Base-by-base conservation (phyloP, 2,888 invertebrate species). In the Crematogaster levior region DNA sequence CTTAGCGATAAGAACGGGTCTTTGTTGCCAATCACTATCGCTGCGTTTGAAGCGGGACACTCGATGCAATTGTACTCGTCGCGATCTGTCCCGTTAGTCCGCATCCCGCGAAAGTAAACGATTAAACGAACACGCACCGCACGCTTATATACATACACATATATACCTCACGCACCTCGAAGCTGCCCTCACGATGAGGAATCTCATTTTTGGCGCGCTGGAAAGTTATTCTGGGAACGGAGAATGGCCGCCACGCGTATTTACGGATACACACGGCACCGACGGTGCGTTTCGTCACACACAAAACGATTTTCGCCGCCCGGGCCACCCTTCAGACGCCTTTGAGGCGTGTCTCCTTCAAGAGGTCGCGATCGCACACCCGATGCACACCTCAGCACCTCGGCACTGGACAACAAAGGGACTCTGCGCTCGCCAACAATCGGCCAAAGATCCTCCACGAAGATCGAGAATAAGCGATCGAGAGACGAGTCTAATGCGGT, bases 281-380 rank as follows among this genome's bases (percentile, higher is more conserved):
- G 72, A 56, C 63, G 84, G 81, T 80, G 58, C 89, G 90, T 92
- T 92, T 93, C 92, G 91, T 93, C 92, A 92, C 92, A 92, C 92
- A 43, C 77, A 90, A 92, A 90, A 91, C 89, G 88, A 90, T 90
- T 90, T 90, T 89, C 82, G 75, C 68, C 68, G 68, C 30, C 34
- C 73, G 81, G 65, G 79, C 75, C 84, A 81, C 82, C 86, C 88
- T 88, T 86, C 77, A 74, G 83, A 80, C 81, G 75, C 63, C 84
- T 61, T 73, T 73, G 81, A 80, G 77, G 61, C 66, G 51, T 53
- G 56, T 61, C 68, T 60, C 74, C 66, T 48, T 48, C 60, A 53
- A 18, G 70, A 66, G 46, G 53, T 58, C 61, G 43, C 24, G 56
- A 82, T 63, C 46, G 51, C 24, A 7, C n/a, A n/a, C n/a, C 46